Evolutionary conservation across 23 tunicate genomes (phyloP), one percentile per base, ranked within the genome.

Genomic region (Halocynthia roretzi): DNA sequence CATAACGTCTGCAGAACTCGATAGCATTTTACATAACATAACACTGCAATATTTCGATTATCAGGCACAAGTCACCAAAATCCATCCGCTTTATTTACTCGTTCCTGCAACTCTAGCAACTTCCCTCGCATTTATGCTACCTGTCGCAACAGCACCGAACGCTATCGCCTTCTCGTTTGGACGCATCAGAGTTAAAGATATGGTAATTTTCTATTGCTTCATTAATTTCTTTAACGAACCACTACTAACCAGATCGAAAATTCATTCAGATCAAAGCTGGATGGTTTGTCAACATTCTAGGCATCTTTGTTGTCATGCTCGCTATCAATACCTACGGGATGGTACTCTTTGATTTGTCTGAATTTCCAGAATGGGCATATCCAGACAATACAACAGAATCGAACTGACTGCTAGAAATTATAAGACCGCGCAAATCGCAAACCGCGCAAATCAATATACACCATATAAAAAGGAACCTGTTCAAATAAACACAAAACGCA

Each of bases 101-200:
- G 8, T 91, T 19, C 90, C 97, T 40, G 78, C 91, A 12, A 72
- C 85, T 15, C 21, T 85, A 48, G 90, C 91, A 17, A 68, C 91
- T 9, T 81, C 87, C 9, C 60, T 91, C 64, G 97, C 97, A 5
- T 91, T 85, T 65, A 91, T 91, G 97, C 73, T 91, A 61, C 97
- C 97, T 8, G 97, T 85, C 7, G 91, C 97, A 51, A 85, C 97
- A 5, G 91, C 97, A 50, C 86, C 97, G 50, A 91, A 91, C 81
- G 97, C 97, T 0, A 85, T 91, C 72, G 97, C 97, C 10, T 91
- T 91, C 69, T 81, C 97, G 23, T 85, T 81, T 56, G 97, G 97
- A 9, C 89, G 77, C 67, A 31, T 91, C 6, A 85, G 82, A 81
- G 97, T 91, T 31, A 40, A 85, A 8, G 97, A 91, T 55, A 49